These are phyloP conservation scores for Ctenicera cuprea DNA, from an alignment of 2,888 invertebrate genomes.

Conservation along the genomic window DNA sequence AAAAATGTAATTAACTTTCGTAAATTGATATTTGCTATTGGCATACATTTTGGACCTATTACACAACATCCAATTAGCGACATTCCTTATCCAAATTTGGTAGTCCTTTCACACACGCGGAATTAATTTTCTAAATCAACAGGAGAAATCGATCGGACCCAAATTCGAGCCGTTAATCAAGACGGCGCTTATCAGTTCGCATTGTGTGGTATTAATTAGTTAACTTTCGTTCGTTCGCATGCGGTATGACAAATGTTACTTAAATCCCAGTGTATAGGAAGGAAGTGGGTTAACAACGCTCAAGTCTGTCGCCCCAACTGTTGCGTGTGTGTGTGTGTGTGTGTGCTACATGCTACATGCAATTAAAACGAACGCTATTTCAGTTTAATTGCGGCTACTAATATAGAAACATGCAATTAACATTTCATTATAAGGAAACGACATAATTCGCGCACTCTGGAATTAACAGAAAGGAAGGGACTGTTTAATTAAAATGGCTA, in stretches of 20 bases:
- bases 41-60: too few species aligned
- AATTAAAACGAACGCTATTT: constrained; percentile 20
- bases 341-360: constrained; percentile 9
- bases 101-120: not conserved
- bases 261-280: constrained; percentile 18
- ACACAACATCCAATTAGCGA: not conserved
- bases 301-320: constrained; percentile 21
- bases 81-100: constrained; percentile 15
- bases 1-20: too few species aligned
- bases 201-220: constrained; percentile 3
- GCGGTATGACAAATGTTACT: not conserved
- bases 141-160: constrained; percentile 20
- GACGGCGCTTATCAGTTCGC: not conserved
- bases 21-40: too few species aligned
- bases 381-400: constrained; percentile 25
- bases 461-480: not conserved
- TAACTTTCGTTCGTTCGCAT: constrained; percentile 14
- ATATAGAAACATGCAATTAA: constrained; percentile 28
- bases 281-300: constrained; percentile 25
- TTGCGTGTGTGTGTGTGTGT: constrained; percentile 20
- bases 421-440: constrained; percentile 28
- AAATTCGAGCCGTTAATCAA: not conserved
- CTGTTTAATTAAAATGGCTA: too few species aligned
- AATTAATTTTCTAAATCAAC: constrained; percentile 8
- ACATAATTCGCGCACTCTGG: not conserved